Base-by-base conservation (phyloP, 2,113 vertebrate species). In the Meles meles region DNA sequence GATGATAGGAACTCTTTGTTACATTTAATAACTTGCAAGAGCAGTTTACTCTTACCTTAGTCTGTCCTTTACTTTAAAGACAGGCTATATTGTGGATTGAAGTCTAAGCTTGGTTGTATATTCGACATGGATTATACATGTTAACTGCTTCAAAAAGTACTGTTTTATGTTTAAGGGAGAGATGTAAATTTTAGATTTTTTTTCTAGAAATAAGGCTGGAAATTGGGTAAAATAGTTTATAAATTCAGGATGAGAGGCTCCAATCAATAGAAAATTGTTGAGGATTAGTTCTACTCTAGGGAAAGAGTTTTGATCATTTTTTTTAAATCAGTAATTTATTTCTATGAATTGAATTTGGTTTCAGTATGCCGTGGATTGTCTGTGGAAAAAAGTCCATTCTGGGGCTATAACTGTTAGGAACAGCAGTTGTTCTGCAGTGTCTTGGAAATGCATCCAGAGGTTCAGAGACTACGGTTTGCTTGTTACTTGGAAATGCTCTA, bases 1-100 rank as follows among this genome's bases (percentile, higher is more conserved):
- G 39, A 81, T 97, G 44, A 93, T 84, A 93, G 90, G 42, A 74
- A 7, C 57, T 96, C 61, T 95, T 93, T 94, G 83, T 95, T 96
- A 59, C 17, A 84, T 88, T 94, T 93, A 97, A 67, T 98, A 96
- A 79, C 47, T 18, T 91, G 52, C 31, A 86, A 95, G 90, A 29
- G 21, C 14, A 95, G 88, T 86, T 88, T 97, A 39, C 79, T 98
- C 11, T 77, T 88, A 80, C 59, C 18, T 86, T 96, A 90, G 92
- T 20, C 74, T 86, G 49, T 6, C 6, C 37, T 97, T 97, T 96
- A 87, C 81, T 57, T n/a, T 80, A 55, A 57, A 91, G 76, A 42
- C 61, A 84, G 42, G 5, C 39, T 94, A 49, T 90, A 25, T 2
- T 82, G 4, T 42, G 84, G 96, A 61, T 52, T 61, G 34, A 67